phyloP scores from a whole-genome alignment of 2,113 vertebrate genomes.

The Rutilus rutilus region DNA sequence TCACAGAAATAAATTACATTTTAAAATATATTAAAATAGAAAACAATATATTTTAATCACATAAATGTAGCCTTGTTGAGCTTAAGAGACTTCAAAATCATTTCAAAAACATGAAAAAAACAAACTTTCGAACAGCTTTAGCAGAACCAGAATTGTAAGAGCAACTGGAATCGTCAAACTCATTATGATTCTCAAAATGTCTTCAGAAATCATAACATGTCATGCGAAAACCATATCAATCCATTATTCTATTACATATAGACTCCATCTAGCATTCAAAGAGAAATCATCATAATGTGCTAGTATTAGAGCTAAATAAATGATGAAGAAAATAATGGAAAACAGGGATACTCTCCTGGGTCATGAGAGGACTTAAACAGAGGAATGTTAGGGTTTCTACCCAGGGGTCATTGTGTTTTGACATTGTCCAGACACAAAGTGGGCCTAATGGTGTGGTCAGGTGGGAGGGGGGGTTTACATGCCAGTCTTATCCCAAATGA shows the following conservation, averaged over 20 bases:
- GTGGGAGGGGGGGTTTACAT: conserved; percentile 30
- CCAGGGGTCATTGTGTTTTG: conserved; percentile 36
- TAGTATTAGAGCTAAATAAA: conserved; percentile 52
- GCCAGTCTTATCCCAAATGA: conserved; percentile 37
- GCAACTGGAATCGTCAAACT: background rate
- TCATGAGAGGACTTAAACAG: conserved; percentile 33
- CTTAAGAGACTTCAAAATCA: background rate
- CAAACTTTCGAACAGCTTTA: background rate
- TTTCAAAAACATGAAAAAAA: background rate
- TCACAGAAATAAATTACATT: background rate
- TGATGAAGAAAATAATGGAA: conserved; percentile 49
- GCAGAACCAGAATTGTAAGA: background rate
- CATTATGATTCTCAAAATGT: background rate
- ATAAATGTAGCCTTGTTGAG: background rate
- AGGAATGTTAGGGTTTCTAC: conserved; percentile 53
- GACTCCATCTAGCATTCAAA: conserved; percentile 38
- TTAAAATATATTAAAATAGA: background rate
- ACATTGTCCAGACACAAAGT: conserved; percentile 46
- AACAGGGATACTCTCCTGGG: conserved; percentile 21
- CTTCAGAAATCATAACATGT: conserved; percentile 21
- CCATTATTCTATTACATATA: conserved; percentile 41
- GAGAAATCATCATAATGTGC: conserved; percentile 46
- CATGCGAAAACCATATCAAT: conserved; percentile 31
- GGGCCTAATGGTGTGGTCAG: conserved; percentile 52
- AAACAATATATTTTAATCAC: background rate